phyloP scores from a whole-genome alignment of 1,140 invertebrate species.

The Pseudobourletiella spinata region DNA sequence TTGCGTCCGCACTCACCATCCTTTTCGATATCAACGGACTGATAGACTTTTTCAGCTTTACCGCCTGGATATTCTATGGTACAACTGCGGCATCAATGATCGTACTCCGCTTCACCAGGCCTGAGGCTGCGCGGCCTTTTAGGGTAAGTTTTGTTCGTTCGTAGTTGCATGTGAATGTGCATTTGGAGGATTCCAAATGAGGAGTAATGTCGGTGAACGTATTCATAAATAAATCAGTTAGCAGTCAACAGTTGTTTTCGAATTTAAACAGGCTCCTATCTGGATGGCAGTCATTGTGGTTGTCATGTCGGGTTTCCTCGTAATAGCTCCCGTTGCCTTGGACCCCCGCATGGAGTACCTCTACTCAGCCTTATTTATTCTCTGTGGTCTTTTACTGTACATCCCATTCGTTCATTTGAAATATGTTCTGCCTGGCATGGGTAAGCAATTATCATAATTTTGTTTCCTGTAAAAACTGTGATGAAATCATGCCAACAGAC shows the following conservation, averaged over 20 bases:
- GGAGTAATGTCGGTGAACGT: too few relatives aligned
- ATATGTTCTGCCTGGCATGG: constrained; percentile 37
- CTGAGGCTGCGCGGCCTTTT: constrained; percentile 75
- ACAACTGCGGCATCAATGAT: constrained; percentile 78
- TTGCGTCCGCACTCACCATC: constrained; percentile 62
- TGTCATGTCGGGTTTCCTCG: constrained; percentile 45
- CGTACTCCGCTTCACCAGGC: constrained; percentile 76
- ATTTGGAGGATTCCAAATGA: too few relatives aligned
- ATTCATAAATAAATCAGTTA: constrained; percentile 60
- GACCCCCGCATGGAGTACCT: constrained; percentile 42
- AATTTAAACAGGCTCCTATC: constrained; percentile 43
- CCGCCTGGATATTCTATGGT: constrained; percentile 91
- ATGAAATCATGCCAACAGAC: not conserved
- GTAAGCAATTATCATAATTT: constrained; percentile 21
- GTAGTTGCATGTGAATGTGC: too few relatives aligned
- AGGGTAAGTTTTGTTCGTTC: constrained; percentile 50
- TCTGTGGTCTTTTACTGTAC: constrained; percentile 46
- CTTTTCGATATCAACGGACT: constrained; percentile 81
- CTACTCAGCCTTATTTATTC: constrained; percentile 45
- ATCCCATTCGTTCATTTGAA: constrained; percentile 47
- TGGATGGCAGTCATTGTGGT: constrained; percentile 45
- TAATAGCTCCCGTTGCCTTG: constrained; percentile 47
- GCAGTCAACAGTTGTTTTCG: not conserved
- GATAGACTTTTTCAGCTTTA: constrained; percentile 93
- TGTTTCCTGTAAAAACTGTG: not conserved